Percentiles rank a stretch among this genome's conserved stretches.
Evolutionary conservation across 92 coral and sea anemone species (phyloP).

Genomic region (Porites rus): DNA sequence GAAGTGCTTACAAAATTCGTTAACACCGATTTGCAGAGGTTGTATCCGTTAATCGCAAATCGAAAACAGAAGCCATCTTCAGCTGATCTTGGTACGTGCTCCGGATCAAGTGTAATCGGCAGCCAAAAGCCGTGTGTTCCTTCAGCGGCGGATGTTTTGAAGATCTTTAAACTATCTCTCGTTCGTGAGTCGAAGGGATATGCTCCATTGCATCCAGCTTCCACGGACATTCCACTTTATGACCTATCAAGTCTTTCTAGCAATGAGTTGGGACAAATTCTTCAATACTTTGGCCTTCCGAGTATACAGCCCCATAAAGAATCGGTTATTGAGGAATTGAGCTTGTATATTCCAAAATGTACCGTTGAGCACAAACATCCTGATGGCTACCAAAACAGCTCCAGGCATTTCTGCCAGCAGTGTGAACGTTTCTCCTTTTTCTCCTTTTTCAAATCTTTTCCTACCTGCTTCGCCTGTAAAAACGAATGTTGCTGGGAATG

Average conservation of each 20-base stretch:
- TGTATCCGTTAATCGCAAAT: background rate
- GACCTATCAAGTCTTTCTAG: constrained; percentile 21
- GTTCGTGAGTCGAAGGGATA: constrained; percentile 7
- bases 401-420: background rate
- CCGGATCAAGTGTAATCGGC: background rate
- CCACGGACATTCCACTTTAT: background rate
- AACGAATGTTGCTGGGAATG: constrained; percentile 12
- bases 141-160: background rate
- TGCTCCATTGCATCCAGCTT: background rate
- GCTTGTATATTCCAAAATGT: constrained; percentile 6
- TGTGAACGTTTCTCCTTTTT: background rate
- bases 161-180: constrained; percentile 19
- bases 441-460: background rate
- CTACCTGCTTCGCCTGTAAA: constrained; percentile 22
- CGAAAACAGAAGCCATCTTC: background rate
- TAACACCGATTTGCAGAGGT: background rate
- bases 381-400: background rate
- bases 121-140: background rate
- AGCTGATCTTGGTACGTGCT: background rate
- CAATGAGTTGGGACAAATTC: constrained; percentile 2
- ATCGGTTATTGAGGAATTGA: constrained; percentile 12
- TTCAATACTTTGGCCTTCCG: constrained; percentile 8
- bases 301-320: background rate
- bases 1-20: background rate
- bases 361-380: background rate